Conservation (phyloP, 2,113 vertebrate genomes). For the Plecotus auritus region DNA sequence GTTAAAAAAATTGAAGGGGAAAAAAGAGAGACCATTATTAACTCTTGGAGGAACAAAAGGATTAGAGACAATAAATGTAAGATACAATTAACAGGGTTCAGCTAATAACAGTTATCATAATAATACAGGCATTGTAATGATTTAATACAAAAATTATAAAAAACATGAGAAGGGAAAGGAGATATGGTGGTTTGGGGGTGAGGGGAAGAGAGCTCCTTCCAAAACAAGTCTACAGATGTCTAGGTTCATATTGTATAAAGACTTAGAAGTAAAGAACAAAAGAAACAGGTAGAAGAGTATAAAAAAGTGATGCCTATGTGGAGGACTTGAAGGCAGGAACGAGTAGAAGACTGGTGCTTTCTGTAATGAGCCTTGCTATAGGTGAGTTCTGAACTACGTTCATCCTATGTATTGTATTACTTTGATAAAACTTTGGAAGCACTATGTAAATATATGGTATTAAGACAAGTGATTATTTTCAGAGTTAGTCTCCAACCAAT, state of each 20-base stretch:
- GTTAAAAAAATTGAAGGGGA: background rate
- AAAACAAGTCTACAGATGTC: background rate
- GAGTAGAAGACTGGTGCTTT: background rate
- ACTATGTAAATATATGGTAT: background rate
- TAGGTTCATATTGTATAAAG: background rate
- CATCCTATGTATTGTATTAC: background rate
- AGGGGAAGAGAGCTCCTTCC: background rate
- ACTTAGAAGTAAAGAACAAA: background rate
- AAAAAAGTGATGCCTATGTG: background rate
- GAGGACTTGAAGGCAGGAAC: background rate
- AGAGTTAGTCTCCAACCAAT: background rate
- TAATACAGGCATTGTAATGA: background rate
- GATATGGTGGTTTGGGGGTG: background rate
- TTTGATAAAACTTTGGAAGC: background rate
- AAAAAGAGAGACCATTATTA: background rate
- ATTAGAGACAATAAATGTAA: background rate
- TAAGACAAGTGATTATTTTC: background rate
- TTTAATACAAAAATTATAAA: background rate
- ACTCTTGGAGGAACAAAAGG: background rate
- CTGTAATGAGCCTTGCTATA: background rate
- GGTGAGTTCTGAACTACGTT: background rate
- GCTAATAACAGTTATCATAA: background rate
- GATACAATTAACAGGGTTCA: background rate
- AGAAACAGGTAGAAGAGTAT: background rate
- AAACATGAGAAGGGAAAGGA: background rate